phyloP scores from a whole-genome alignment of 2,113 vertebrate species.

The Mirounga angustirostris region DNA sequence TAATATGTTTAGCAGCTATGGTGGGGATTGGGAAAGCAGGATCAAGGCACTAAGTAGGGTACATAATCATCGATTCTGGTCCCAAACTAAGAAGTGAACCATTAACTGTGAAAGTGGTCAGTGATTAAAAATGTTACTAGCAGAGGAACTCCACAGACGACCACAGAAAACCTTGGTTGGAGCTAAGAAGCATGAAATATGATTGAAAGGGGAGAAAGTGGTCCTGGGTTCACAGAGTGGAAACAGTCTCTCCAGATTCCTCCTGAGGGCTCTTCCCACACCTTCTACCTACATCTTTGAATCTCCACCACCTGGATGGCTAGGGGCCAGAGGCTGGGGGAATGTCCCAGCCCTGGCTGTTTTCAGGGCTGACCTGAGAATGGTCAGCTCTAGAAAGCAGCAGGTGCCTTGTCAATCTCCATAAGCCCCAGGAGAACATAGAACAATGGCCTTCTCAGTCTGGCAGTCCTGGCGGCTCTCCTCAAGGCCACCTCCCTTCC shows the following conservation, averaged over 20 bases:
- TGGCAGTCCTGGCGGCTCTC: background rate
- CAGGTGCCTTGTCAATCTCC: constrained; percentile 68
- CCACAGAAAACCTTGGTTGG: background rate
- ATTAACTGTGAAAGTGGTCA: background rate
- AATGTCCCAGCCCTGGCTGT: background rate
- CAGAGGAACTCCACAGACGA: background rate
- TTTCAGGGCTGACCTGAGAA: constrained; percentile 28
- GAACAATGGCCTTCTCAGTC: constrained; percentile 77
- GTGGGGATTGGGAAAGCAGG: background rate
- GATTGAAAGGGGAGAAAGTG: background rate
- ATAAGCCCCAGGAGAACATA: constrained; percentile 32
- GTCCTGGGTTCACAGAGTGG: background rate
- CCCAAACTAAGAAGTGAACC: background rate
- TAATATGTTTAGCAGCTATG: background rate
- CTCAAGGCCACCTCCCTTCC: constrained; percentile 59
- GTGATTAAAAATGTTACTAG: background rate
- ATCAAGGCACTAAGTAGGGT: background rate
- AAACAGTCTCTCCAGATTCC: background rate
- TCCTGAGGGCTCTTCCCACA: background rate
- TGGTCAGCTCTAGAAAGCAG: constrained; percentile 22
- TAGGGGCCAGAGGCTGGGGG: background rate
- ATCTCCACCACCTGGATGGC: background rate
- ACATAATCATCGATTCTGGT: background rate
- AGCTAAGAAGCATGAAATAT: background rate
- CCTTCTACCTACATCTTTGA: background rate